These are phyloP conservation scores for Hemibagrus guttatus DNA, from an alignment of 2,797 vertebrate species.

Conservation along the genomic window DNA sequence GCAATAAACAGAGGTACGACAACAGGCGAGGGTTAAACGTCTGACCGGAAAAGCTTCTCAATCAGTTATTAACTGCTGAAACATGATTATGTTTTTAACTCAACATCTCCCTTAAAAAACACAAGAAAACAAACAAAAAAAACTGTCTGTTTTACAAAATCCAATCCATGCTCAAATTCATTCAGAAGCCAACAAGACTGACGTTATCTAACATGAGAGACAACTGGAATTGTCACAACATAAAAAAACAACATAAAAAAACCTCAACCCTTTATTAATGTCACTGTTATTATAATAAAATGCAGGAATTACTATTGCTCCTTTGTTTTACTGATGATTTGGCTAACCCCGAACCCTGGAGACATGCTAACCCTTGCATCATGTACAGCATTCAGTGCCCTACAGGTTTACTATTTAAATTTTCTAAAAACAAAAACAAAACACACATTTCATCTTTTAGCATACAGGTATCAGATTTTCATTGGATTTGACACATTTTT, in stretches of 20 bases:
- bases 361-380: too few species aligned
- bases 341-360: neutral
- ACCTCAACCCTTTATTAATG: neutral
- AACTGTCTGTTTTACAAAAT: neutral
- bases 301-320: neutral
- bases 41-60: neutral
- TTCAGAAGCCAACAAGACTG: neutral
- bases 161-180: neutral
- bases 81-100: neutral
- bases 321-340: neutral
- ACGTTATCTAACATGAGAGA: neutral
- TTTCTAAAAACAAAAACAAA: too few species aligned
- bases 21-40: conserved; percentile 4
- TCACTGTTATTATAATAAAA: neutral
- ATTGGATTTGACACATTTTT: too few species aligned
- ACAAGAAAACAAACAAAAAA: neutral
- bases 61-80: neutral
- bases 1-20: neutral
- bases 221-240: neutral
- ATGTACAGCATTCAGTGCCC: too few species aligned
- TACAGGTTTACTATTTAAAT: too few species aligned
- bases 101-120: neutral
- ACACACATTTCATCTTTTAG: too few species aligned
- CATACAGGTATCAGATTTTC: too few species aligned
- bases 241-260: neutral